These are phyloP conservation scores for Carassius carassius DNA, from an alignment of 2,113 vertebrate species.

Conservation along the genomic window DNA sequence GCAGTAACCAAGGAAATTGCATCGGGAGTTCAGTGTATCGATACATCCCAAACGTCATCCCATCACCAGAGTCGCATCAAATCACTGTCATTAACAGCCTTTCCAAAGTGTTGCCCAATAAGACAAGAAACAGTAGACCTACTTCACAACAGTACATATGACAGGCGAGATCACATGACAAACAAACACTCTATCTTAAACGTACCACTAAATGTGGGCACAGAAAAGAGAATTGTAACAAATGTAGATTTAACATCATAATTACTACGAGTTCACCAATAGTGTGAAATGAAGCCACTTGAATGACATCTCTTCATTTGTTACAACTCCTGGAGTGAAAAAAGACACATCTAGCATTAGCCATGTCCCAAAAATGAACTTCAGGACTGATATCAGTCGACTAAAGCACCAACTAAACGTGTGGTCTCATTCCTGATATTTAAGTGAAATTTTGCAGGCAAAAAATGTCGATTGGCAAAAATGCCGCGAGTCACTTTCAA, in stretches of 20 bases:
- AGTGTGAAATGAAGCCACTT: not conserved
- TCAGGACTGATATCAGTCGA: not conserved
- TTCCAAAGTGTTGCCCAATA: not conserved
- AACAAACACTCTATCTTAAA: conserved; percentile 5
- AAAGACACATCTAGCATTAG: not conserved
- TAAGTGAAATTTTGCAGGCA: not conserved
- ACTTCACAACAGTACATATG: conserved; percentile 4
- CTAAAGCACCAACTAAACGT: not conserved
- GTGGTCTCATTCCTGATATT: not conserved
- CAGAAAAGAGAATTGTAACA: conserved; percentile 2
- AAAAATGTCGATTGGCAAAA: too few relatives aligned
- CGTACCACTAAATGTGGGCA: not conserved
- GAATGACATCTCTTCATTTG: not conserved
- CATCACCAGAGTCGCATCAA: not conserved
- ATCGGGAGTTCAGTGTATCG: too few relatives aligned
- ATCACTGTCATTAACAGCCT: not conserved
- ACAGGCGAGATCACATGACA: not conserved
- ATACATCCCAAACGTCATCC: not conserved
- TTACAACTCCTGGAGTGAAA: not conserved
- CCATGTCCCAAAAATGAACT: not conserved
- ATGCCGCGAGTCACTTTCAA: too few relatives aligned
- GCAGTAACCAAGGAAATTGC: too few relatives aligned
- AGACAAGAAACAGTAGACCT: not conserved
- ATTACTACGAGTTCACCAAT: not conserved
- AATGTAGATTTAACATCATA: not conserved